Conservation (phyloP, 2,113 vertebrate genomes). For the Oxygymnocypris stewartii region DNA sequence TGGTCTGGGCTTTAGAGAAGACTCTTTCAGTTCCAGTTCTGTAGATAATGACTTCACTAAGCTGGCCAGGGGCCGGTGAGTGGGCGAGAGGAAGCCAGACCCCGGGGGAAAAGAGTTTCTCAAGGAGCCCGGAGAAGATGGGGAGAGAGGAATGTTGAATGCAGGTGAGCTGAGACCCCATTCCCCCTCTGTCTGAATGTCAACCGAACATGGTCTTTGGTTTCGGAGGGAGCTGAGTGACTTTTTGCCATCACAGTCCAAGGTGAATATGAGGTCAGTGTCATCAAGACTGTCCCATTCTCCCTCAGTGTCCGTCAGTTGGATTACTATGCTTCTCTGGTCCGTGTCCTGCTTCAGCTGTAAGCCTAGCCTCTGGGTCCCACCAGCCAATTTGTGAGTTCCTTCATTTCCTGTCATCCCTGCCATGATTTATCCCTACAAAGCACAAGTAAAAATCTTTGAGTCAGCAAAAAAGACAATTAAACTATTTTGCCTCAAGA, state of each 20-base stretch:
- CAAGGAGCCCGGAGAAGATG: conserved; percentile 72
- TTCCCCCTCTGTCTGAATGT: conserved; percentile 50
- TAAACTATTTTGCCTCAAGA: conserved; percentile 54
- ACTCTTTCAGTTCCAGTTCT: conserved; percentile 76
- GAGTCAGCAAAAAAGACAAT: conserved; percentile 50
- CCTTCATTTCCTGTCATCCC: conserved; percentile 62
- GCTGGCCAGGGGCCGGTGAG: conserved; percentile 69
- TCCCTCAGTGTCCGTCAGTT: conserved; percentile 72
- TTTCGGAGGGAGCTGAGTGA: conserved; percentile 62
- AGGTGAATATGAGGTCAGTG: conserved; percentile 71
- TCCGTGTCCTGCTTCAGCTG: background rate
- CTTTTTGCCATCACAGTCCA: conserved; percentile 68
- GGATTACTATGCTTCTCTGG: conserved; percentile 74
- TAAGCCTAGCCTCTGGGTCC: conserved; percentile 18
- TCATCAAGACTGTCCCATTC: conserved; percentile 69
- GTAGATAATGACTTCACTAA: conserved; percentile 82
- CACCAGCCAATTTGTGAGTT: conserved; percentile 25
- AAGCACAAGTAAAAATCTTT: conserved; percentile 55
- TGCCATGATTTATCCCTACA: conserved; percentile 76
- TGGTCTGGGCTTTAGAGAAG: conserved; percentile 74
- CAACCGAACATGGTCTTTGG: conserved; percentile 56
- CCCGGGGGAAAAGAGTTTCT: conserved; percentile 63
- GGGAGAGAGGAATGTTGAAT: conserved; percentile 67
- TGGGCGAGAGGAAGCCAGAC: conserved; percentile 68
- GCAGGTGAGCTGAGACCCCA: conserved; percentile 52